Percentiles rank a stretch among this genome's conserved stretches.
Conservation (phyloP, 2,113 vertebrate species). For the Sander lucioperca region DNA sequence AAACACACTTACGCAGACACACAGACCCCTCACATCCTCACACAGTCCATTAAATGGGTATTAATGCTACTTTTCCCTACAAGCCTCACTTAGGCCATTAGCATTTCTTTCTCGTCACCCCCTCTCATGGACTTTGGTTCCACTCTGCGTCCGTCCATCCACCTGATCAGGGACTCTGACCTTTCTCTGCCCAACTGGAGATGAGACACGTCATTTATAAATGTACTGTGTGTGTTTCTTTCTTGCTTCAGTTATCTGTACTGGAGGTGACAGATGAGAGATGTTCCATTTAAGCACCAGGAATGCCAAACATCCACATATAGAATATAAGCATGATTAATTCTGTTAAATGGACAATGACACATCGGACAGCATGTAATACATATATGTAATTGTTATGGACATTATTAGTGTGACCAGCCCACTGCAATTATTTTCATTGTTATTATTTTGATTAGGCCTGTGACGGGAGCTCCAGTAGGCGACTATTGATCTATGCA, state of each 20-base stretch:
- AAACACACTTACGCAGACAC: constrained; percentile 29
- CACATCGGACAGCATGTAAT: constrained; percentile 32
- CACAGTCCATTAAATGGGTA: constrained; percentile 69
- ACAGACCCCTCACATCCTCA: constrained; percentile 20
- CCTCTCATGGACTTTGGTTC: constrained; percentile 25
- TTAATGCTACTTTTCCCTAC: constrained; percentile 54
- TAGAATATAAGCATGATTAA: constrained; percentile 24
- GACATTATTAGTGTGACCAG: constrained; percentile 53
- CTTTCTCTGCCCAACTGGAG: constrained; percentile 9
- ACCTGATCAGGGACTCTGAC: constrained; percentile 28
- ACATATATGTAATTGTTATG: constrained; percentile 57
- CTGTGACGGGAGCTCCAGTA: not conserved
- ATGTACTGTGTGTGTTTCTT: constrained; percentile 20
- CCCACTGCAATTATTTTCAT: constrained; percentile 50
- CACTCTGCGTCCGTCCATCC: not conserved
- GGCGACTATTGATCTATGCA: constrained; percentile 51
- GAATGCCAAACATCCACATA: constrained; percentile 8
- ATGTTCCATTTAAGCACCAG: not conserved
- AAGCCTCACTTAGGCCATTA: constrained; percentile 45
- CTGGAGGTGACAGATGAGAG: constrained; percentile 14
- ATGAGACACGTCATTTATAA: constrained; percentile 33
- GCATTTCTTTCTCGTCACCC: not conserved
- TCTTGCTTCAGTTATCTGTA: constrained; percentile 28
- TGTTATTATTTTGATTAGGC: constrained; percentile 46
- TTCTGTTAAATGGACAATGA: constrained; percentile 53